A percentile compares a stretch with the other conserved stretches of the same genome.
Conservation (phyloP, 2,113 vertebrate genomes). For the Callithrix jacchus region DNA sequence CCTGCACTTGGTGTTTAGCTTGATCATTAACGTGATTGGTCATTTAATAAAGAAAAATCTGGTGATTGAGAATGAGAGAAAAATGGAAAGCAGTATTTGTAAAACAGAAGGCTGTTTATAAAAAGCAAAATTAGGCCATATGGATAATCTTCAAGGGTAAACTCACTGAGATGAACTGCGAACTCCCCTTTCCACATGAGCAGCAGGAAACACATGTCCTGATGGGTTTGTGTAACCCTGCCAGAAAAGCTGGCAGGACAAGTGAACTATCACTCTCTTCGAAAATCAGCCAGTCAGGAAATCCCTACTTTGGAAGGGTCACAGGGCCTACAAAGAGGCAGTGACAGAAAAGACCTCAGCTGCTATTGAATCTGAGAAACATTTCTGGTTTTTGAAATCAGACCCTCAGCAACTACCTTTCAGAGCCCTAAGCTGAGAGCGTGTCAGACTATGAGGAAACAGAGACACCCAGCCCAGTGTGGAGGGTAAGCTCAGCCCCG, state of each 20-base stretch:
- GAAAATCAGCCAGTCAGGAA: background rate
- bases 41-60: constrained; percentile 41
- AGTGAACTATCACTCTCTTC: background rate
- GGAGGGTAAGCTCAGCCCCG: background rate
- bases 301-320: fast-evolving
- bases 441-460: too few species aligned
- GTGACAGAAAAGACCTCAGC: background rate
- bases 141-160: constrained; percentile 47
- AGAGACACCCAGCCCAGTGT: background rate
- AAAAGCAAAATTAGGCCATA: constrained; percentile 42
- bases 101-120: constrained; percentile 27
- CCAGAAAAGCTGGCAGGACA: background rate
- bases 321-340: background rate
- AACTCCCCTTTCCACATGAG: background rate
- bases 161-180: constrained; percentile 54
- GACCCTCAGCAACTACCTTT: background rate
- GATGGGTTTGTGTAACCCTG: constrained; percentile 56
- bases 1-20: constrained; percentile 41
- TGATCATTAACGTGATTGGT: constrained; percentile 53
- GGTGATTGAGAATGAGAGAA: constrained; percentile 64
- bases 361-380: background rate
- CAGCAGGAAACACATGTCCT: constrained; percentile 33
- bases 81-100: constrained; percentile 51
- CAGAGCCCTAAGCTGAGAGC: background rate
- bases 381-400: background rate